Percentiles rank a stretch among this genome's conserved stretches.
Evolutionary conservation across 2,113 vertebrate genomes (phyloP).

Genomic region (Micromys minutus): DNA sequence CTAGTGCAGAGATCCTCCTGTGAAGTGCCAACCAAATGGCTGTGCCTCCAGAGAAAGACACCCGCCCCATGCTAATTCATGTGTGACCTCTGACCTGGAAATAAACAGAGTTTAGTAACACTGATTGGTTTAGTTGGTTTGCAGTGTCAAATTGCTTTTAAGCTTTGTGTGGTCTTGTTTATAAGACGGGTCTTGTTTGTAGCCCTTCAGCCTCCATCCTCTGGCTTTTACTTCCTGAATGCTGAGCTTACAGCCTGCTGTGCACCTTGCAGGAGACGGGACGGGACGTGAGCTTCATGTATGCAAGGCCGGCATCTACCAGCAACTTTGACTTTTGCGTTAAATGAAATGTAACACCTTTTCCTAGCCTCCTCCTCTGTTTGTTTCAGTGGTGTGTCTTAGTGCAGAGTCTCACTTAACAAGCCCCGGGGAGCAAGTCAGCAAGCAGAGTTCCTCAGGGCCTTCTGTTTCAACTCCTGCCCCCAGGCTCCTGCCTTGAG

Average conservation of each 20-base stretch:
- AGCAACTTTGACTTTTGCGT: background rate
- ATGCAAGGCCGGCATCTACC: background rate
- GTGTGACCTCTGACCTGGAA: conserved; percentile 18
- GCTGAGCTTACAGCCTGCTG: background rate
- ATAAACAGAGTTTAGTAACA: background rate
- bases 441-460: too few species aligned
- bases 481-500: too few species aligned
- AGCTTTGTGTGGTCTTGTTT: background rate
- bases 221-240: background rate
- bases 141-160: background rate
- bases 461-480: too few species aligned
- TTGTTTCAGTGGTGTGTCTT: background rate
- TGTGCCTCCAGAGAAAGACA: conserved; percentile 88
- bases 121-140: background rate
- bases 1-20: conserved; percentile 88
- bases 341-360: too few species aligned
- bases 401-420: background rate
- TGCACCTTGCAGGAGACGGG: background rate
- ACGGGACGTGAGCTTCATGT: too few species aligned
- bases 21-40: conserved; percentile 93
- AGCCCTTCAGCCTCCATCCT: background rate
- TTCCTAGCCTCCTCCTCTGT: too few species aligned
- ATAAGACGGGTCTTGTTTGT: background rate
- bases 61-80: background rate
- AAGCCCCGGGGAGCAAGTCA: too few species aligned